Conservation (phyloP, 1,140 invertebrate species). For the Euschistus heros region DNA sequence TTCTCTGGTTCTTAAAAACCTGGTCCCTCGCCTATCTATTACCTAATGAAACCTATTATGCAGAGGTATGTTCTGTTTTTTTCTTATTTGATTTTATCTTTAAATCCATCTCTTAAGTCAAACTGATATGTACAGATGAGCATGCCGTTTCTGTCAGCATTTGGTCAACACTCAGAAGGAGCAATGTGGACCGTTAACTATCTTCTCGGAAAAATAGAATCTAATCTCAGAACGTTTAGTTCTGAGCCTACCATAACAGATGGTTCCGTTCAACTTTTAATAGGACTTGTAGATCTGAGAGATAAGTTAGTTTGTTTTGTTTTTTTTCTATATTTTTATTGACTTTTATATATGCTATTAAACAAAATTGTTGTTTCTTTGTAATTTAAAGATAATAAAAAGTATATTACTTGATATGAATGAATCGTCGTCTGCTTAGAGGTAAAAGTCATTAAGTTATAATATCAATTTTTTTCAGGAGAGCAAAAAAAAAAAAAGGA, state of each 20-base stretch:
- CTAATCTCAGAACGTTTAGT: constrained; percentile 46
- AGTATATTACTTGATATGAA: too few species aligned
- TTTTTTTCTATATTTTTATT: neutral
- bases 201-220: constrained; percentile 48
- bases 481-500: too few species aligned
- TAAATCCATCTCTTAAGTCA: neutral
- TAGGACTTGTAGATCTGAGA: constrained; percentile 43
- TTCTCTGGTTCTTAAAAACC: constrained; percentile 69
- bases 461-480: too few species aligned
- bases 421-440: too few species aligned
- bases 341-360: neutral
- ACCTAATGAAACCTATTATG: constrained; percentile 54
- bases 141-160: constrained; percentile 43
- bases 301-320: constrained; percentile 49
- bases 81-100: too few species aligned
- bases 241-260: constrained; percentile 46
- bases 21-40: constrained; percentile 67
- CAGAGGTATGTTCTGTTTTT: constrained; percentile 41
- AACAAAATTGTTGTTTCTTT: neutral
- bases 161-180: constrained; percentile 48
- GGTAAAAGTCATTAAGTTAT: too few species aligned
- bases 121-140: constrained; percentile 36
- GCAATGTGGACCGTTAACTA: constrained; percentile 49
- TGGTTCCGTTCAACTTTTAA: constrained; percentile 47
- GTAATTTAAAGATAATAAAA: too few species aligned